Percentiles rank a stretch among this genome's conserved stretches.
Evolutionary conservation across 1,140 invertebrate species (phyloP).

Genomic region (Drosophila navojoa): DNA sequence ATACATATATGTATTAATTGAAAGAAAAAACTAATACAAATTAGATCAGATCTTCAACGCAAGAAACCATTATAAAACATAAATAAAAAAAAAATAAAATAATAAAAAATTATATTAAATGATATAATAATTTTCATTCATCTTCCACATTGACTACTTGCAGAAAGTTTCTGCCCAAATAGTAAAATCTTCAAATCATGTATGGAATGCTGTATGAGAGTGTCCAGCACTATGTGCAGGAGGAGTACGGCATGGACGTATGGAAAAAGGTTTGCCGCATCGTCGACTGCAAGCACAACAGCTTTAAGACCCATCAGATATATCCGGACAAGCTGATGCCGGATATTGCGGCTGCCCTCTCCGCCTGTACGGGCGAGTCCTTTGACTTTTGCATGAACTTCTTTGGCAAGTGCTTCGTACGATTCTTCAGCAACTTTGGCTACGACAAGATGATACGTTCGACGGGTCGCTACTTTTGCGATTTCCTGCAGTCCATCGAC

Average conservation of each 20-base stretch:
- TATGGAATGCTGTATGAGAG: constrained; percentile 94
- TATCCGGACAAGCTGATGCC: constrained; percentile 93
- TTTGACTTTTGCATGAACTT: constrained; percentile 92
- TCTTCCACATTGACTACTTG: no score
- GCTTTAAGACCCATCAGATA: constrained; percentile 92
- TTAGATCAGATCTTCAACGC: no score
- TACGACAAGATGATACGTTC: constrained; percentile 93
- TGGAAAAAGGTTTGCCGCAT: constrained; percentile 90
- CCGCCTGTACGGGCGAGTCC: constrained; percentile 84
- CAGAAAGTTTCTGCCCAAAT: no score
- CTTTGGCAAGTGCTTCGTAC: constrained; percentile 94
- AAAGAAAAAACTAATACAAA: no score
- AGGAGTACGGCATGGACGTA: constrained; percentile 92
- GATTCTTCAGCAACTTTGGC: constrained; percentile 93
- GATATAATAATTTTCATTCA: no score
- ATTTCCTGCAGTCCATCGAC: constrained; percentile 94
- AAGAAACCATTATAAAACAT: no score
- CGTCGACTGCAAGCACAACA: constrained; percentile 88
- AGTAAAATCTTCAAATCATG: constrained; percentile 84
- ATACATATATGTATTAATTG: no score
- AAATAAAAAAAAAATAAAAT: no score
- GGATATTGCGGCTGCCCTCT: constrained; percentile 88
- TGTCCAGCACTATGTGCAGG: constrained; percentile 91
- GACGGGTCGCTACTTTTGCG: constrained; percentile 93
- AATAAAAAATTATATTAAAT: no score